A percentile compares a stretch with the other conserved stretches of the same genome.
Evolutionary conservation across 2,113 vertebrate species (phyloP).

Genomic region (Lampris incognitus): DNA sequence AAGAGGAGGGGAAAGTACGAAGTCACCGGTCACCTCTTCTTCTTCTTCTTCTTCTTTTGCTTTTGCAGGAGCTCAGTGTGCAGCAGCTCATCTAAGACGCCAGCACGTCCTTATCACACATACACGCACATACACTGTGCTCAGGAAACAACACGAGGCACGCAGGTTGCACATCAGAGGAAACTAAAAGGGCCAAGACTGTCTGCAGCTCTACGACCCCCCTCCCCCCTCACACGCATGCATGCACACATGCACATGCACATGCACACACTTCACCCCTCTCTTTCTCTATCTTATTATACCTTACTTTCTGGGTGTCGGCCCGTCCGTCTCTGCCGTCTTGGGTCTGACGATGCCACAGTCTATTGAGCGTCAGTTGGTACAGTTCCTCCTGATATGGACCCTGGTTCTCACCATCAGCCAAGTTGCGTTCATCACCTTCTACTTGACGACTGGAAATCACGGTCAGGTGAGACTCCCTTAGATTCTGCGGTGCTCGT

Average conservation of each 20-base stretch:
- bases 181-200: slow-evolving; percentile 55
- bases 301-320: no score
- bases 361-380: slow-evolving; percentile 40
- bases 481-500: not conserved
- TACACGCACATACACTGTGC: slow-evolving; percentile 48
- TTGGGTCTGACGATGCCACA: slow-evolving; percentile 53
- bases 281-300: no score
- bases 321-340: not conserved
- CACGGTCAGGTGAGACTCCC: slow-evolving; percentile 59
- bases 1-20: slow-evolving; percentile 71
- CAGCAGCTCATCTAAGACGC: slow-evolving; percentile 25
- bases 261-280: no score
- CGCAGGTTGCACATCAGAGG: slow-evolving; percentile 58
- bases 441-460: slow-evolving; percentile 60
- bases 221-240: no score
- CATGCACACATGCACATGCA: no score
- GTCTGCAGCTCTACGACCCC: slow-evolving; percentile 10
- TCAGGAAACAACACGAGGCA: slow-evolving; percentile 67
- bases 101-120: slow-evolving; percentile 40
- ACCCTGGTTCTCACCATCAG: slow-evolving; percentile 61
- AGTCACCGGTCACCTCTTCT: slow-evolving; percentile 1
- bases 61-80: slow-evolving; percentile 20
- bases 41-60: slow-evolving; percentile 43
- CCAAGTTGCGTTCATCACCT: slow-evolving; percentile 47
- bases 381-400: slow-evolving; percentile 72